Conservation (phyloP, 2,888 invertebrate genomes). For the Mantis religiosa region DNA sequence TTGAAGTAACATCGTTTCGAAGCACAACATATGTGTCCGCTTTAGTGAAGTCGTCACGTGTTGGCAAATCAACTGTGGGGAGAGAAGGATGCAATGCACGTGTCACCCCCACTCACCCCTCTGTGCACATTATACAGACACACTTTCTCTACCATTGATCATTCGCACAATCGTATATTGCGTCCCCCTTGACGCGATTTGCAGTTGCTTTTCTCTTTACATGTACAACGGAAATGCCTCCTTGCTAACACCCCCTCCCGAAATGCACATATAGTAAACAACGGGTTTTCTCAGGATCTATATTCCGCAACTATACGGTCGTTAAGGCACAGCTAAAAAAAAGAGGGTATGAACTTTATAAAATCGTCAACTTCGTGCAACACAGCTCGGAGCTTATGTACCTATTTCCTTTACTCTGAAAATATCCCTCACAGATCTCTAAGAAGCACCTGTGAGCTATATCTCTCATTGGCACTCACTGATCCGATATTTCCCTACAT, state of each 20-base stretch:
- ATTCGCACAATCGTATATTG: not conserved
- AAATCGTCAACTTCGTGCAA: too few relatives aligned
- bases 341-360: too few relatives aligned
- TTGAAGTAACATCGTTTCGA: not conserved
- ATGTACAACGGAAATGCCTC: not conserved
- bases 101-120: not conserved
- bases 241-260: not conserved
- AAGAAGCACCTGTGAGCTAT: too few relatives aligned
- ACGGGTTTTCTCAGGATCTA: not conserved
- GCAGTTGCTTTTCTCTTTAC: not conserved
- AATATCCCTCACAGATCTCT: too few relatives aligned
- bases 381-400: too few relatives aligned
- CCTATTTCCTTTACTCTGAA: too few relatives aligned
- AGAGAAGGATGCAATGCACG: not conserved
- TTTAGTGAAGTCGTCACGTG: not conserved
- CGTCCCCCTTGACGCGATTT: not conserved
- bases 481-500: too few relatives aligned
- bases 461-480: too few relatives aligned
- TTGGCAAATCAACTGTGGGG: not conserved
- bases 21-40: not conserved
- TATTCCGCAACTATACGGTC: too few relatives aligned
- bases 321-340: too few relatives aligned
- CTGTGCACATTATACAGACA: not conserved
- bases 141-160: slow-evolving; percentile 9
- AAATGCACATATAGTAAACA: not conserved